Conservation (phyloP, 2,888 invertebrate genomes). For the Diachrysia chrysitis region DNA sequence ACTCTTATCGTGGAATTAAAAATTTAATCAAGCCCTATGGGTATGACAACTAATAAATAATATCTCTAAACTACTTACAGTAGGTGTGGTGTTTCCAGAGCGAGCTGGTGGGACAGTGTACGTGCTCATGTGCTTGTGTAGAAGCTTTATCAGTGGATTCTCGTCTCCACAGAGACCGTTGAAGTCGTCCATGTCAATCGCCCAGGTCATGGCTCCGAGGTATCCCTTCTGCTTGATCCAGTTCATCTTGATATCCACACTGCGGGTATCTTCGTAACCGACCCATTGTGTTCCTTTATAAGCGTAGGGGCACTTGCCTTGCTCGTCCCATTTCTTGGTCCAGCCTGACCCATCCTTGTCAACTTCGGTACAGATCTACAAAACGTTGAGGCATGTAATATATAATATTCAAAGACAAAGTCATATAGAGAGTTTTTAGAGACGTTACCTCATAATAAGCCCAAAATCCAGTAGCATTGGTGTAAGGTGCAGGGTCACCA, state of each 20-base stretch:
- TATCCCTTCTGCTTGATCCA: constrained; percentile 94
- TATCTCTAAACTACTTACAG: constrained; percentile 85
- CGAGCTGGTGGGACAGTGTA: constrained; percentile 92
- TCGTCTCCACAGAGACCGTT: constrained; percentile 94
- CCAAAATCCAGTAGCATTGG: constrained; percentile 95
- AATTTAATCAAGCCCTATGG: too few species aligned
- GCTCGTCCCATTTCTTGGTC: constrained; percentile 95
- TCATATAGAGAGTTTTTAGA: background rate
- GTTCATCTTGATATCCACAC: constrained; percentile 96
- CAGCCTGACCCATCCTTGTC: constrained; percentile 92
- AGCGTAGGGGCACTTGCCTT: constrained; percentile 95
- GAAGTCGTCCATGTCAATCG: constrained; percentile 97
- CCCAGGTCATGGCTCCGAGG: constrained; percentile 97
- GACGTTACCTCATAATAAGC: constrained; percentile 94
- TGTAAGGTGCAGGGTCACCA: constrained; percentile 95
- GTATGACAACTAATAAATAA: too few species aligned
- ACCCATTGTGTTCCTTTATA: constrained; percentile 97
- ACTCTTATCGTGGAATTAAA: too few species aligned
- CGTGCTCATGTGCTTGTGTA: constrained; percentile 92
- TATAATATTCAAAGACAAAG: background rate
- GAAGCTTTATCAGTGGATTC: constrained; percentile 93
- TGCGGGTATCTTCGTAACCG: constrained; percentile 95
- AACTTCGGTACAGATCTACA: constrained; percentile 93
- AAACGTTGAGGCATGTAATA: background rate
- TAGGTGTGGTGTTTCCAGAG: constrained; percentile 90